phyloP scores from a whole-genome alignment of 2,888 invertebrate species.

The Acleris literana region DNA sequence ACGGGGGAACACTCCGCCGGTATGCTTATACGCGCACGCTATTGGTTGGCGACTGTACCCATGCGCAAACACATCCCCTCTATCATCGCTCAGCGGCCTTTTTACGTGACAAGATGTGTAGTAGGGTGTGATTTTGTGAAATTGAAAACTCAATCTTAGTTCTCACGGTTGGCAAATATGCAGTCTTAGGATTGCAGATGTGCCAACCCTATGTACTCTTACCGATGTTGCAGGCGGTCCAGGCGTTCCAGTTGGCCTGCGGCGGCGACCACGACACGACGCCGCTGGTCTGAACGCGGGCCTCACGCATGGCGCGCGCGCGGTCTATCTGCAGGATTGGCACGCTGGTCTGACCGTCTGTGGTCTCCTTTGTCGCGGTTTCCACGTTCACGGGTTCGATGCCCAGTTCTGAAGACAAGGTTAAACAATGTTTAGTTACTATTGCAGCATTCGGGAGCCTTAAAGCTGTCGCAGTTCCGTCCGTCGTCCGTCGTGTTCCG shows the following conservation, averaged over 20 bases:
- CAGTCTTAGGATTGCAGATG: too few relatives aligned
- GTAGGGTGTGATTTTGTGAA: too few relatives aligned
- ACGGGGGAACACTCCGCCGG: too few relatives aligned
- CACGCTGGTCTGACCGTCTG: constrained; percentile 48
- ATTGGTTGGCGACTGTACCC: too few relatives aligned
- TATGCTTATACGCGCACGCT: too few relatives aligned
- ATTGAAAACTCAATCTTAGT: too few relatives aligned
- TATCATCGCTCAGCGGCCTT: too few relatives aligned
- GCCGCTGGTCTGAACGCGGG: constrained; percentile 86
- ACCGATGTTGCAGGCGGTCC: constrained; percentile 97
- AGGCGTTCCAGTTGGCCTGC: constrained; percentile 98
- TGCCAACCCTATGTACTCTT: constrained; percentile 13
- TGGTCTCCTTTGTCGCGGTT: constrained; percentile 37
- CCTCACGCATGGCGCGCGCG: constrained; percentile 85
- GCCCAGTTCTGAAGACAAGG: constrained; percentile 55
- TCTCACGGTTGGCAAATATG: too few relatives aligned
- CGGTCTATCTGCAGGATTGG: constrained; percentile 67
- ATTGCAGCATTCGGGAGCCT: neutral
- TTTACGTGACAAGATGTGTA: too few relatives aligned
- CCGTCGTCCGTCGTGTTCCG: too few relatives aligned
- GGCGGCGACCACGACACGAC: constrained; percentile 99
- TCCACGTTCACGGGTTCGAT: constrained; percentile 65
- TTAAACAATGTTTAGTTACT: neutral
- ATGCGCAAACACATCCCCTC: too few relatives aligned
- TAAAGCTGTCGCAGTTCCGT: too few relatives aligned